Percentiles rank a stretch among this genome's conserved stretches.
Evolutionary conservation across 2,888 invertebrate species (phyloP).

Genomic region (Aphidoletes aphidimyza): DNA sequence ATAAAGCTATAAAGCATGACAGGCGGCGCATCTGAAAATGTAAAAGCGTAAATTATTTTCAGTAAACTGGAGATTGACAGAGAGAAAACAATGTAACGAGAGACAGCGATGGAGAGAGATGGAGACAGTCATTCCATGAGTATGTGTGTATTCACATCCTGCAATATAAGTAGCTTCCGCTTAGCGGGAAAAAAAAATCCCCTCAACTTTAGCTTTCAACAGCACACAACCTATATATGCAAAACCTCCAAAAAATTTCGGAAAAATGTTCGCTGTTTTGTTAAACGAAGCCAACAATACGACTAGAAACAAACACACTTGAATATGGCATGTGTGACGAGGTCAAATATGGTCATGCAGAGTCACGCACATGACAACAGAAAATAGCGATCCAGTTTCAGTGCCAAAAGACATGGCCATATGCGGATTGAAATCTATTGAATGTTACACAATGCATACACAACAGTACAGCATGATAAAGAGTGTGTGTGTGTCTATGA

Average conservation of each 20-base stretch:
- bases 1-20: constrained; percentile 80
- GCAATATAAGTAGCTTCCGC: not conserved
- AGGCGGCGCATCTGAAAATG: constrained; percentile 78
- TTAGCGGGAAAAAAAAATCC: not conserved
- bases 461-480: not conserved
- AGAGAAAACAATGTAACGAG: not conserved
- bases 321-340: too few species aligned
- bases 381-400: not conserved
- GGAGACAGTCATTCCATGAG: not conserved
- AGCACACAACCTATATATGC: not conserved
- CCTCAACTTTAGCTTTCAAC: not conserved
- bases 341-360: not conserved
- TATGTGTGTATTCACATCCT: constrained; percentile 25
- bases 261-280: too few species aligned
- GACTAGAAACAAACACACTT: not conserved
- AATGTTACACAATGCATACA: not conserved
- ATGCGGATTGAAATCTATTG: constrained; percentile 34
- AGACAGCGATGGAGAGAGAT: not conserved
- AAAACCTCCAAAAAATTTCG: not conserved
- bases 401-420: not conserved
- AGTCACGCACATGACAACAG: not conserved
- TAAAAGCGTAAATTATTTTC: constrained; percentile 26
- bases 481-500: constrained; percentile 34
- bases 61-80: too few species aligned
- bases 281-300: too few species aligned